A percentile compares a stretch with the other conserved stretches of the same genome.
Conservation (phyloP, 2,113 vertebrate species). For the Cinclus mexicanus region DNA sequence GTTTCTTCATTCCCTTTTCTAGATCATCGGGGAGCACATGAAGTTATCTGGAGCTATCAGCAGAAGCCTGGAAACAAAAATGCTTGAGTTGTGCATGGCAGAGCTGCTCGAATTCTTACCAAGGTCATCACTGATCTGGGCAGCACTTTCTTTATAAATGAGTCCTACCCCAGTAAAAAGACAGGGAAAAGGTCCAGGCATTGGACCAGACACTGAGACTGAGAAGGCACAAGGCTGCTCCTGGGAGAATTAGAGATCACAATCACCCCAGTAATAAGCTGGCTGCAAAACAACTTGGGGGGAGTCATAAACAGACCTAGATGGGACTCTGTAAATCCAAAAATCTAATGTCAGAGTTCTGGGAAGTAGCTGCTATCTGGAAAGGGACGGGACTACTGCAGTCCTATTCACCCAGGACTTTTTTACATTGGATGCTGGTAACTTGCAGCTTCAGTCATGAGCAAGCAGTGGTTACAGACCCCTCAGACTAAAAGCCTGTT, state of each 20-base stretch:
- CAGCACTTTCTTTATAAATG: neutral
- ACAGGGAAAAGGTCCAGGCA: neutral
- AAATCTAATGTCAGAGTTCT: neutral
- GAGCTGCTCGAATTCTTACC: slow-evolving; percentile 69
- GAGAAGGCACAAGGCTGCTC: neutral
- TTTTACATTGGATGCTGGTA: neutral
- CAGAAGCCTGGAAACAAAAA: slow-evolving; percentile 60
- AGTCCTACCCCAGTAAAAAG: neutral
- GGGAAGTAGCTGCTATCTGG: neutral
- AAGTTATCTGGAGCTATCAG: slow-evolving; percentile 65
- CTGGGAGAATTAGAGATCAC: neutral
- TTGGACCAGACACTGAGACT: neutral
- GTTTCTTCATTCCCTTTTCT: neutral
- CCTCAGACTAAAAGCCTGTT: neutral
- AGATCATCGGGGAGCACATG: slow-evolving; percentile 70
- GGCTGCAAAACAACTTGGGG: neutral
- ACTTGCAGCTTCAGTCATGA: neutral
- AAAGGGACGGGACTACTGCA: neutral
- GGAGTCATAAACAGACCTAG: neutral
- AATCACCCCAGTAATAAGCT: neutral
- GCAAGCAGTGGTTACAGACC: neutral
- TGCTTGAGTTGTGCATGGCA: slow-evolving; percentile 54
- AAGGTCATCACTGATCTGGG: slow-evolving; percentile 42
- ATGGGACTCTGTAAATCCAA: neutral
- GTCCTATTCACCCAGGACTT: neutral